Conservation (phyloP, 2,113 vertebrate species). For the Regulus satrapa region DNA sequence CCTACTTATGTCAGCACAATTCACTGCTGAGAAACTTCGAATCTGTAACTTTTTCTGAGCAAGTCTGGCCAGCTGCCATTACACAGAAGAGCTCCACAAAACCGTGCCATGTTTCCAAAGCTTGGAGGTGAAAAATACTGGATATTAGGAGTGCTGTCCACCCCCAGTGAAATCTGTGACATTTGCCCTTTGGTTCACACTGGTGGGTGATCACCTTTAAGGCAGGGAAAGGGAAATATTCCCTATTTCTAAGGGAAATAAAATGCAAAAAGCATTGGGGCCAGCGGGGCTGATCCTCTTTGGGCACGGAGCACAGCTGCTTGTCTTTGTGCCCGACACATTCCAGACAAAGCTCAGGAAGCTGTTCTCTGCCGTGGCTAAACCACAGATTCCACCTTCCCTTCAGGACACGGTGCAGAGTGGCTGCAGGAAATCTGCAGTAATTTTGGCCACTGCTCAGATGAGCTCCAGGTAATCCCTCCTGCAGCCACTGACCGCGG, state of each 20-base stretch:
- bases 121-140: background rate
- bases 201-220: background rate
- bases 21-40: background rate
- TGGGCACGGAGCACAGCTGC: background rate
- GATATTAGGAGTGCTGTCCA: background rate
- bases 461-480: background rate
- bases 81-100: background rate
- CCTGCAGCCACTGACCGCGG: background rate
- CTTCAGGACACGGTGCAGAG: background rate
- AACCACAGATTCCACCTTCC: background rate
- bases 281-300: background rate
- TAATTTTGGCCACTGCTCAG: background rate
- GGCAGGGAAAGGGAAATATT: too few species aligned
- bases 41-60: background rate
- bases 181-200: background rate
- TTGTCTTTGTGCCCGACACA: background rate
- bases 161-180: background rate
- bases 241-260: background rate
- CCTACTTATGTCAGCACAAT: conserved; percentile 30
- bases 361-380: background rate
- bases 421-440: background rate
- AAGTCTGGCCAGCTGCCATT: background rate
- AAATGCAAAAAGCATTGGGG: background rate
- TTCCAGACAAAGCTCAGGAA: background rate
- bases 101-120: background rate